Conservation (phyloP, 2,888 invertebrate genomes). For the Drosophila mercatorum region DNA sequence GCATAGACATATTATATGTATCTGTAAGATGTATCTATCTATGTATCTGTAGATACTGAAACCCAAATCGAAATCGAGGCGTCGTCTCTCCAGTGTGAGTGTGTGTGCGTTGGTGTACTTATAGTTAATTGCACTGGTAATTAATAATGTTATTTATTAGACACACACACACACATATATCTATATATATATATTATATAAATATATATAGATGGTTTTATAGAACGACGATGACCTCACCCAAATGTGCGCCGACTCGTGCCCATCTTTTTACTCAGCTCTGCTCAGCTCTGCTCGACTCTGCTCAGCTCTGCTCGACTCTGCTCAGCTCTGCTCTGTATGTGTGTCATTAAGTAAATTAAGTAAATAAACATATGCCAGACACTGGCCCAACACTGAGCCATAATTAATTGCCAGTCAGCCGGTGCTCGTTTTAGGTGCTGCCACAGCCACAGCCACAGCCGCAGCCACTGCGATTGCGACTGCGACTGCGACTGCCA, state of each 20-base stretch:
- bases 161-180: slow-evolving; percentile 41
- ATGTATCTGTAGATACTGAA: slow-evolving; percentile 27
- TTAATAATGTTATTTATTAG: slow-evolving; percentile 81
- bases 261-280: slow-evolving; percentile 54
- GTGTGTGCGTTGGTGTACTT: slow-evolving; percentile 56
- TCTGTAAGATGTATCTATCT: slow-evolving; percentile 18
- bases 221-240: slow-evolving; percentile 78
- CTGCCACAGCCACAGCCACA: slow-evolving; percentile 9
- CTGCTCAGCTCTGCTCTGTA: slow-evolving; percentile 26
- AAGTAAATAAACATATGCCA: slow-evolving; percentile 82
- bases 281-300: slow-evolving; percentile 11
- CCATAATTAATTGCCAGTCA: slow-evolving; percentile 82
- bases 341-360: slow-evolving; percentile 82
- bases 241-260: slow-evolving; percentile 68
- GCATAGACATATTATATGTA: slow-evolving; percentile 11
- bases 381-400: slow-evolving; percentile 46
- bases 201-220: slow-evolving; percentile 32
- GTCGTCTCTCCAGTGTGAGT: slow-evolving; percentile 32
- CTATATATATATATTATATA: neutral
- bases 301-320: slow-evolving; percentile 23
- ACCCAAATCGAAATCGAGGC: slow-evolving; percentile 38
- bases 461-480: neutral
- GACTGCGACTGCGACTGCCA: slow-evolving; percentile 30
- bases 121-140: slow-evolving; percentile 81
- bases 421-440: slow-evolving; percentile 66